Base-by-base conservation (phyloP, 2,113 vertebrate species). In the Cyprinodon tularosa region DNA sequence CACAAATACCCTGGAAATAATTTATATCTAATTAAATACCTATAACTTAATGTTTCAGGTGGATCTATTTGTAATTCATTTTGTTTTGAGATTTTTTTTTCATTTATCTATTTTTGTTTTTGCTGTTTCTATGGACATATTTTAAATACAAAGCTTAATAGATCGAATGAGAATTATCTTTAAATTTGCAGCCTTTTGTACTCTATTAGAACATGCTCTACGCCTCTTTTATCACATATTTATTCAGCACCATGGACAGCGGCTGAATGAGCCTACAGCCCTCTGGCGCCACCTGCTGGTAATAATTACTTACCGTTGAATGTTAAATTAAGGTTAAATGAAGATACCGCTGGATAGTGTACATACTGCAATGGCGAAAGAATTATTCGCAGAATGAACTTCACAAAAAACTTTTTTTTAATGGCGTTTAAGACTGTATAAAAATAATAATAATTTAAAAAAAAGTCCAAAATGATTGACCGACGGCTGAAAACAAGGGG, bases 191-290 rank as follows among this genome's bases (percentile, higher is more conserved):
- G n/a, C 50, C 50, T 20, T 20, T 20, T 20, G 3, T 17, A n/a
- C 50, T n/a, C 50, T 9, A n/a, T 9, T 15, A 57, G 20, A n/a
- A 57, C 50, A 57, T 1, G 0, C 0, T n/a, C 17, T 20, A 14
- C 50, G 50, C 50, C 20, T 57, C 14, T 53, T 57, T n/a, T 3
- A 20, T n/a, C 20, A 9, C 42, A 42, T 20, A 17, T 44, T 67
- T 53, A 3, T 80, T 85, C 80, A 84, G 88, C 74, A 90, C 89
- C 90, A 72, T n/a, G 85, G 89, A 90, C 63, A 92, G 78, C 29
- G 22, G 4, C 44, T 45, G 0, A 11, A 12, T 3, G 2, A 37
- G 17, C 1, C 65, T 57, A 22, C 10, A 0, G 45, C 20, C 3
- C 3, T 77, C 12, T 85, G 53, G 63, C 75, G 65, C 72, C 83